These are phyloP conservation scores for Dicrostonyx torquatus DNA, from an alignment of 2,797 vertebrate genomes.

Conservation along the genomic window DNA sequence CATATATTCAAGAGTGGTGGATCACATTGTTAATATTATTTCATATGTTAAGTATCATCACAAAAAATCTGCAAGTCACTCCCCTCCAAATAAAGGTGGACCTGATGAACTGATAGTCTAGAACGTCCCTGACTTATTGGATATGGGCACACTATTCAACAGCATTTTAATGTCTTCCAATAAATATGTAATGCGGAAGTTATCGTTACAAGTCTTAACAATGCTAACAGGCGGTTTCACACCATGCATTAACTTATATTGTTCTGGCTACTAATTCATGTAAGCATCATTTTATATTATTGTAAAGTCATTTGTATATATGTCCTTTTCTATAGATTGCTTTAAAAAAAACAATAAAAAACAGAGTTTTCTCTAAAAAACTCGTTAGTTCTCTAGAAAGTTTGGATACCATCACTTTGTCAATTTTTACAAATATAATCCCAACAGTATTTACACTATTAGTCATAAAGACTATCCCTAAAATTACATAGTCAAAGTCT, in stretches of 20 bases:
- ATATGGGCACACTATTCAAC: too few species aligned
- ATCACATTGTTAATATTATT: background rate
- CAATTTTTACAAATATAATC: slow-evolving; percentile 24
- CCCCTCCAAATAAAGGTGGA: background rate
- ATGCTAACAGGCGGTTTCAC: background rate
- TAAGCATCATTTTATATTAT: background rate
- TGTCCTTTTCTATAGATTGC: slow-evolving; percentile 5
- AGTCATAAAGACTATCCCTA: slow-evolving; percentile 20
- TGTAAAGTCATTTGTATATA: background rate
- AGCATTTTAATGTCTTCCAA: too few species aligned
- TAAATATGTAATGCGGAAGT: too few species aligned
- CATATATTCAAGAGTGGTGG: background rate
- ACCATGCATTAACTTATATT: background rate
- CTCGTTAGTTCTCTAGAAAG: background rate
- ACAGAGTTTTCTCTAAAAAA: background rate
- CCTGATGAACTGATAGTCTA: background rate
- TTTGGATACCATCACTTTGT: background rate
- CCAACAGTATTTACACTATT: background rate
- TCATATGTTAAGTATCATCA: background rate
- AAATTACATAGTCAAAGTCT: background rate
- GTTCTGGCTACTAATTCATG: background rate
- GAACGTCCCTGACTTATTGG: background rate
- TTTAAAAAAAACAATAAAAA: too few species aligned
- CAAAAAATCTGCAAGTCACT: background rate
- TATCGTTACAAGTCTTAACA: background rate